A percentile compares a stretch with the other conserved stretches of the same genome.
Conservation (phyloP, 2,797 vertebrate species). For the Petrocephalus sullivani region DNA sequence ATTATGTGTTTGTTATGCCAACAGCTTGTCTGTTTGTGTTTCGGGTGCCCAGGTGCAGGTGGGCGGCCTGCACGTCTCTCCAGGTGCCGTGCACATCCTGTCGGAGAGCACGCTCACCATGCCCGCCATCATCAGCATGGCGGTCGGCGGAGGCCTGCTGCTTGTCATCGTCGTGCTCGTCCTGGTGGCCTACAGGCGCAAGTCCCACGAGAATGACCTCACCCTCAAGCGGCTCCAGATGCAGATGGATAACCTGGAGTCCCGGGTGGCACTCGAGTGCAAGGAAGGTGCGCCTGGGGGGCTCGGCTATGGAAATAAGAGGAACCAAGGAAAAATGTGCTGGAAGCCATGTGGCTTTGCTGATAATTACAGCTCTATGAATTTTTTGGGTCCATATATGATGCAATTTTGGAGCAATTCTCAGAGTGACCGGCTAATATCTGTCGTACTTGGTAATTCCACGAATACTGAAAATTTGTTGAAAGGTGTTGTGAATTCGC, state of each 20-base stretch:
- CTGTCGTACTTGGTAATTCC: neutral
- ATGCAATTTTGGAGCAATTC: slow-evolving; percentile 19
- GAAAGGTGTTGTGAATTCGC: neutral
- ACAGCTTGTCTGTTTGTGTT: neutral
- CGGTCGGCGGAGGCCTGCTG: slow-evolving; percentile 84
- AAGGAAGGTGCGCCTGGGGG: slow-evolving; percentile 75
- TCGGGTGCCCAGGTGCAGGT: slow-evolving; percentile 73
- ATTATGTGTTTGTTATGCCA: neutral
- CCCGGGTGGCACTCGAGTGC: slow-evolving; percentile 90
- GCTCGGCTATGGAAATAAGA: neutral
- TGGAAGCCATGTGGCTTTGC: neutral
- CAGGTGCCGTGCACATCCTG: slow-evolving; percentile 71
- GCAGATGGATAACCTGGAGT: slow-evolving; percentile 98
- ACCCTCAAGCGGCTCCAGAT: slow-evolving; percentile 92
- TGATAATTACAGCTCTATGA: slow-evolving; percentile 10
- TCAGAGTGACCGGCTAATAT: neutral
- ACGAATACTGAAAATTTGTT: neutral
- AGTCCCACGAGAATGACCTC: slow-evolving; percentile 89
- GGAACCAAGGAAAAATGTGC: neutral
- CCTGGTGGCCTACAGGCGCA: slow-evolving; percentile 88
- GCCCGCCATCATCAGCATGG: slow-evolving; percentile 85
- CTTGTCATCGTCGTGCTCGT: slow-evolving; percentile 87
- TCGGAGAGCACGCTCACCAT: slow-evolving; percentile 88
- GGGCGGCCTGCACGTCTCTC: slow-evolving; percentile 84
- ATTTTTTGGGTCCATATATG: neutral